phyloP scores from a whole-genome alignment of 2,113 vertebrate species.

The Tenrec ecaudatus region DNA sequence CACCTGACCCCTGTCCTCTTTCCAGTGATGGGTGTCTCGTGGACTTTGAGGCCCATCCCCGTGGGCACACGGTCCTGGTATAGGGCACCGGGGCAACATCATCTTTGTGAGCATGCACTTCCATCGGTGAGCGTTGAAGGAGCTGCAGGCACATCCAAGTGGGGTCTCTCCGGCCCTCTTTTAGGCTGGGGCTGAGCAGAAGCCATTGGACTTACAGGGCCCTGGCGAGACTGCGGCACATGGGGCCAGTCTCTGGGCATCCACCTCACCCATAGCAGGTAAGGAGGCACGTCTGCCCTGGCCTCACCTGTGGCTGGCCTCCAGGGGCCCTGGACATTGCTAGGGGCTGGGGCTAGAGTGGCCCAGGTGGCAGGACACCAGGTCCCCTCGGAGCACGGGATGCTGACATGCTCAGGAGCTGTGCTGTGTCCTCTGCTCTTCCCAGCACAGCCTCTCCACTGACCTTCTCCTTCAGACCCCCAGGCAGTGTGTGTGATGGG shows the following conservation, averaged over 20 bases:
- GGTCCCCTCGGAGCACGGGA: neutral
- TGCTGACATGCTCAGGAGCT: no score
- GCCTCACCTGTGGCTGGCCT: no score
- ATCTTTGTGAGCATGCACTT: neutral
- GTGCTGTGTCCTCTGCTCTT: neutral
- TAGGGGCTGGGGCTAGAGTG: neutral
- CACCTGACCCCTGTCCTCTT: conserved; percentile 8
- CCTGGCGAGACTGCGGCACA: neutral
- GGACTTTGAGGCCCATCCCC: no score
- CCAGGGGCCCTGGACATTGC: no score
- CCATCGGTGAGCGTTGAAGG: no score
- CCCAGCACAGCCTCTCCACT: accelerated
- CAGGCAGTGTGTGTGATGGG: neutral
- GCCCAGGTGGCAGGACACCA: neutral
- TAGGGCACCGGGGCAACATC: neutral
- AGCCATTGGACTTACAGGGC: neutral
- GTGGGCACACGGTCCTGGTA: neutral
- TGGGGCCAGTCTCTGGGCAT: no score
- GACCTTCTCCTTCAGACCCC: neutral
- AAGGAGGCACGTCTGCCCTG: no score
- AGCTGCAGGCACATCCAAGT: accelerated
- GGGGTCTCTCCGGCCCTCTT: neutral
- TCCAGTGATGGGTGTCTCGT: no score
- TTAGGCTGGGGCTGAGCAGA: neutral
- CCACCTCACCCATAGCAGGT: no score